A percentile compares a stretch with the other conserved stretches of the same genome.
Conservation (phyloP, 2,888 invertebrate species). For the Camponotus fellah region DNA sequence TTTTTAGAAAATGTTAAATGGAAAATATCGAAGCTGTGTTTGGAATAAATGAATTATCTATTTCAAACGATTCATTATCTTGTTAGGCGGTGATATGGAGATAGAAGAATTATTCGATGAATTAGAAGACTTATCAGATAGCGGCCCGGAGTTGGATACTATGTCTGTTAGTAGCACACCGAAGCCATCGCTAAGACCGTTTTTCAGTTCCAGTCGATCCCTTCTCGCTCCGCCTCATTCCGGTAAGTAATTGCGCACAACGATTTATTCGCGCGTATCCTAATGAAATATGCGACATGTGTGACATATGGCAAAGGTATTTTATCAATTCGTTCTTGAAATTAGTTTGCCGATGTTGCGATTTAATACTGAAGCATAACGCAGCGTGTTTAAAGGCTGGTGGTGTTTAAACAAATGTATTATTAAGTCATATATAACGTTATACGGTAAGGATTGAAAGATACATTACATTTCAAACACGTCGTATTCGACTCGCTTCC, state of each 20-base stretch:
- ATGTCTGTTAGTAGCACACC: conserved; percentile 99
- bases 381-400: conserved; percentile 24
- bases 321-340: conserved; percentile 37
- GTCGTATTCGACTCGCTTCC: conserved; percentile 55
- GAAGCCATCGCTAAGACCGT: conserved; percentile 97
- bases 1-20: not conserved
- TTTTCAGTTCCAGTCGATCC: conserved; percentile 96
- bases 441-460: conserved; percentile 65
- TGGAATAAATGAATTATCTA: not conserved
- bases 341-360: conserved; percentile 28
- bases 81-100: conserved; percentile 92
- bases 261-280: conserved; percentile 9
- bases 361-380: conserved; percentile 30
- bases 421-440: conserved; percentile 32
- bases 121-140: conserved; percentile 97
- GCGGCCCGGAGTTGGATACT: conserved; percentile 97
- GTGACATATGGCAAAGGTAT: conserved; percentile 30
- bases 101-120: conserved; percentile 98
- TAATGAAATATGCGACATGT: conserved; percentile 33
- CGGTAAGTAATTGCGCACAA: conserved; percentile 77
- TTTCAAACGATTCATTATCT: not conserved
- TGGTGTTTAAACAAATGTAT: conserved; percentile 45
- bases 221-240: conserved; percentile 87
- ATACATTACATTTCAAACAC: conserved; percentile 38
- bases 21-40: not conserved